Evolutionary conservation across 2,888 invertebrate species (phyloP), one percentile per base, ranked within the genome.

Genomic region (Lasius platythorax): DNA sequence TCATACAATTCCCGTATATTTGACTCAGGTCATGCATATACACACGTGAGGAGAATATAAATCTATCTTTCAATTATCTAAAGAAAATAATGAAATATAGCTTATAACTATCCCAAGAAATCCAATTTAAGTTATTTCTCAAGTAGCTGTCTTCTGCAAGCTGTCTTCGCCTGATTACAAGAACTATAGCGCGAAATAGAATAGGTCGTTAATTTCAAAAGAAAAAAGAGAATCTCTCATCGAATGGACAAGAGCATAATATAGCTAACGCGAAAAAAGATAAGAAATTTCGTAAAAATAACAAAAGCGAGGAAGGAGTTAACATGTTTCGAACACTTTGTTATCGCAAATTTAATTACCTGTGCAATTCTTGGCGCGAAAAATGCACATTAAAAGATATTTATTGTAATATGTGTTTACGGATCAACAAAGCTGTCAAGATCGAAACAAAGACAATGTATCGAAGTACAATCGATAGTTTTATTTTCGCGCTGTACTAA

Each of bases 81-180:
- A 67, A 28, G 68, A 76, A 46, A 11, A 37, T 76, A 70, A 70
- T 40, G 53, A 76, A 28, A 28, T 67, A 30, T 23, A 37, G 12
- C 18, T 28, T 67, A 53, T 70, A 70, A 68, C 40, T 68, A 53
- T 37, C 37, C 18, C 37, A 15, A 68, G 68, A 50, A 53, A 76
- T 76, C 40, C 37, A 76, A 76, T 76, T 76, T 76, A 67, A 76
- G 37, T 76, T 76, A 76, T 76, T 76, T 76, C 76, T 76, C 75
- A 76, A 76, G 33, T 67, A 68, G 11, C 33, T 8, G n/a, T 68
- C 50, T 12, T 68, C 72, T 68, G 53, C 70, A 76, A 53, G 37
- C 40, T 76, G 70, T 68, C 76, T 53, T 68, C 70, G 18, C 40
- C 40, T 76, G 53, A 76, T 70, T 76, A 53, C 70, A 37, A 76